Evolutionary conservation across 2,888 invertebrate species (phyloP), one percentile per base, ranked within the genome.

Genomic region (Operophtera brumata): DNA sequence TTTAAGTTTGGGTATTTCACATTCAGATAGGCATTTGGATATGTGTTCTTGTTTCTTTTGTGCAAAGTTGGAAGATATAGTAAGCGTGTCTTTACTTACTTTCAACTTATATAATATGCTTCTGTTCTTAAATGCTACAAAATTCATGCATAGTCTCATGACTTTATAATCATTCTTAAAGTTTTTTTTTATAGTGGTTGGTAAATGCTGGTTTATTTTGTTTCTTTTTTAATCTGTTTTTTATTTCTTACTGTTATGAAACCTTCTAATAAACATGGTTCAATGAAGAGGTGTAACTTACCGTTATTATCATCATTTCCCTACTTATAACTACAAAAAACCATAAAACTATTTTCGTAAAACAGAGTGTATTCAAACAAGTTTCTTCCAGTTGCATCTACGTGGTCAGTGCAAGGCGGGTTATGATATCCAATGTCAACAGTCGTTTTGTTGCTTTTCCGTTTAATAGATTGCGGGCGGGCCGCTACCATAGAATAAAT

Each of bases 1-100:
- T 84, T 82, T 78, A 76, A 83, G 73, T 82, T 83, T 77, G 64
- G 65, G 70, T 74, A 75, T 78, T 78, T 70, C 67, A 70, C 79
- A 81, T 78, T 78, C 70, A 71, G 70, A 69, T 67, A 69, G 73
- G 73, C 77, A 75, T 77, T 68, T 65, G 54, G 59, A 76, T 73
- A 71, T 66, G 67, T 66, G 64, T 70, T 67, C 60, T 69, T 68
- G 61, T 59, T 59, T 50, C 53, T 53, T 62, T 56, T 55, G 59
- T 46, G 43, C 32, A 45, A 50, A 49, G 46, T 49, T 20, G 34
- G 13, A 36, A 47, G 34, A 46, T 42, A 25, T 20, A 34, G 9
- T n/a, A n/a, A n/a, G n/a, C 32, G 36, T 11, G 14, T 37, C 32
- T 40, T 46, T 48, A 13, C 13, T 8, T 36, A 36, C 11, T 8